Base-by-base conservation (phyloP, 2,888 invertebrate species). In the Gastrophysa polygoni region DNA sequence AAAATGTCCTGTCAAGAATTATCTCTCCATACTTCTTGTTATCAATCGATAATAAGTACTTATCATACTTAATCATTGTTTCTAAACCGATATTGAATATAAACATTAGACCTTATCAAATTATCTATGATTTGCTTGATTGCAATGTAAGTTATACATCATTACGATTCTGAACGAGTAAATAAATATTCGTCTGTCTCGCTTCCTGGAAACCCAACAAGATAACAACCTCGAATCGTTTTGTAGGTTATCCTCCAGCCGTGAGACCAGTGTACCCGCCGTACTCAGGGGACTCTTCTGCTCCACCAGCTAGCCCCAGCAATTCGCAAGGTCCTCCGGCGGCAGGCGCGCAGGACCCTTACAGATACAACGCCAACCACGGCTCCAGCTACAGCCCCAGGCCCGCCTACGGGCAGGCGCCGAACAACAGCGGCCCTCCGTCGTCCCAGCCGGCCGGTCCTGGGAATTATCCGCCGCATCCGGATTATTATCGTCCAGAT, bases 241-340 rank as follows among this genome's bases (percentile, higher is more conserved):
- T 56, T 56, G n/a, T 8, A 61, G 78, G 78, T 70, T 85, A 85
- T 81, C 86, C 87, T 65, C 89, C 80, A 63, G 86, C 88, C 67
- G 89, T 90, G 81, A 88, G 91, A 84, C 91, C 90, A 76, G 90
- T 91, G 75, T 91, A 91, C 76, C 83, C 85, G 78, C 91, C 91
- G 75, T 90, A 91, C 73, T 90, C 91, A 75, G 90, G 90, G 68
- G 80, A 81, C 61, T 73, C 80, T 50, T 65, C 75, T 56, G 73
- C 72, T 47, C 72, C 75, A 49, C 81, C 84, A 67, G 75, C 77
- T 24, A 73, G 68, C 64, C 69, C 74, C 14, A 72, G 68, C 61
- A 81, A 71, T 58, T 66, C 75, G 32, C 77, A 81, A 73, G 81
- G 75, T 47, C 70, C 74, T 46, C 74, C 75, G 14, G 62, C 75